Evolutionary conservation across 2,888 invertebrate genomes (phyloP).

Genomic region (Miltochrista miniata): DNA sequence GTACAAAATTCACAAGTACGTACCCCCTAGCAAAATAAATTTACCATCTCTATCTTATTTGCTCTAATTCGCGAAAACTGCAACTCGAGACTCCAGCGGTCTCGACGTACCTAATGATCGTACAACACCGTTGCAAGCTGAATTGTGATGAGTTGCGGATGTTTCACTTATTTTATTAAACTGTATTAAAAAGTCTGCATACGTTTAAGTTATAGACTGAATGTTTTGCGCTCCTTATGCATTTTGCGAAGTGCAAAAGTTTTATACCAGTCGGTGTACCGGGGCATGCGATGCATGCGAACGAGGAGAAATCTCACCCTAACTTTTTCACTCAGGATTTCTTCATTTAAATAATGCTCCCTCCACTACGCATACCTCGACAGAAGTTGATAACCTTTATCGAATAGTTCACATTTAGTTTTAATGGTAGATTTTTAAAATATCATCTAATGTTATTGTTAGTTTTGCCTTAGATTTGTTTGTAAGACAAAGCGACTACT

Average conservation of each 20-base stretch:
- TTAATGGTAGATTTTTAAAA: not conserved
- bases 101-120: slow-evolving; percentile 46
- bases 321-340: slow-evolving; percentile 67
- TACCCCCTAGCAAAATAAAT: slow-evolving; percentile 75
- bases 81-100: slow-evolving; percentile 53
- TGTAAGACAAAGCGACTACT: slow-evolving; percentile 25
- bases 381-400: slow-evolving; percentile 19
- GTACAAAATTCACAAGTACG: slow-evolving; percentile 80
- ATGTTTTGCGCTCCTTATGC: slow-evolving; percentile 69
- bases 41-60: slow-evolving; percentile 79
- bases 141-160: slow-evolving; percentile 45
- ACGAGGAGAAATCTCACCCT: slow-evolving; percentile 51
- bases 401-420: not conserved
- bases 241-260: slow-evolving; percentile 75
- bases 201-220: slow-evolving; percentile 49
- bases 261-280: slow-evolving; percentile 60
- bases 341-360: slow-evolving; percentile 66
- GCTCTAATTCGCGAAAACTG: slow-evolving; percentile 75
- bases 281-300: slow-evolving; percentile 63
- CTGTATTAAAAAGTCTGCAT: slow-evolving; percentile 42
- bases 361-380: slow-evolving; percentile 49
- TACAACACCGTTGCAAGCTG: slow-evolving; percentile 44
- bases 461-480: slow-evolving; percentile 1
- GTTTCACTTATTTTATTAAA: slow-evolving; percentile 42
- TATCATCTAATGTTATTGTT: too few species aligned